Evolutionary conservation across 2,113 vertebrate species (phyloP).

Genomic region (Craseonycteris thonglongyai): DNA sequence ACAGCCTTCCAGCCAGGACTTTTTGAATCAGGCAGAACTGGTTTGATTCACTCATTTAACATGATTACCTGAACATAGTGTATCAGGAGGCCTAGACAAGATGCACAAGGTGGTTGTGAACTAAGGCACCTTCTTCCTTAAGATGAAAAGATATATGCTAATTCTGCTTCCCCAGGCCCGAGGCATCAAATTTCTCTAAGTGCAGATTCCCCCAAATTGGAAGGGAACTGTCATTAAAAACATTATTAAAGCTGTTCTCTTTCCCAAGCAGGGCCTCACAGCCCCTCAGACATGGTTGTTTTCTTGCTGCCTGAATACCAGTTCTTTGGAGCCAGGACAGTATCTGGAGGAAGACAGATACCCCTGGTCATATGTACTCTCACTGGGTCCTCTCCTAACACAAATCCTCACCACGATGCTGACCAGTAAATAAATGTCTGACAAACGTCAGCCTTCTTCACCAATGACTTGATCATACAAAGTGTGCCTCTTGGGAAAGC

Average conservation of each 20-base stretch:
- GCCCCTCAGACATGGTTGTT: not conserved
- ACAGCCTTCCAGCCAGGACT: not conserved
- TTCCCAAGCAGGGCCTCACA: not conserved
- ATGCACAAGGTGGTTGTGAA: not conserved
- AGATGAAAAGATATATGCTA: not conserved
- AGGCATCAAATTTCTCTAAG: conserved; percentile 27
- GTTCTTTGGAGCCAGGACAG: not conserved
- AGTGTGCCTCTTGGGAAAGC: too few relatives aligned
- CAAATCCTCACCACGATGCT: not conserved
- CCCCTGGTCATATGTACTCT: not conserved
- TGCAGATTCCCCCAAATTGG: not conserved
- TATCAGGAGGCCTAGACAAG: not conserved
- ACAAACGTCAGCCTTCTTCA: not conserved
- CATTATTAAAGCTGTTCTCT: not conserved
- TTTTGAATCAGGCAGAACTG: not conserved
- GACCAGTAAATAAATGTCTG: not conserved
- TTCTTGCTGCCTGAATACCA: not conserved
- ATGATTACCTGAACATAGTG: not conserved
- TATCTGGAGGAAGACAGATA: not conserved
- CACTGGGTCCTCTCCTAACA: not conserved
- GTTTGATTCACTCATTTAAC: not conserved
- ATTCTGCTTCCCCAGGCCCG: not conserved
- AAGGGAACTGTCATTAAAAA: conserved; percentile 25
- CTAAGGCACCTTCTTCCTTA: not conserved
- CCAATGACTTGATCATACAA: not conserved